Conservation (phyloP, 92 coral and sea anemone genomes). For the Palythoa caribaeorum region DNA sequence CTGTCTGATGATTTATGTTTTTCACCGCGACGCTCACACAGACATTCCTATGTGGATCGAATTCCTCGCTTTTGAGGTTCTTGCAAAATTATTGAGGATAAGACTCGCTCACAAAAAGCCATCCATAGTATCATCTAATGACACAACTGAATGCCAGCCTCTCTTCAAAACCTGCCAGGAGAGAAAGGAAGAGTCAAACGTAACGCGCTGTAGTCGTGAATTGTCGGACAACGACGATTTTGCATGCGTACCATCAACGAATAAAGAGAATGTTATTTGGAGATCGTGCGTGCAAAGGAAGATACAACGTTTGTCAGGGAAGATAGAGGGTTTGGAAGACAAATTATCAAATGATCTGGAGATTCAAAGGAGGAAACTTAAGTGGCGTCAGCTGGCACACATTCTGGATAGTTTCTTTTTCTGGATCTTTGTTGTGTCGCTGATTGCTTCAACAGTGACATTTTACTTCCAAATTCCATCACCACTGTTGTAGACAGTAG, state of each 20-base stretch:
- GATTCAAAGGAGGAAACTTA: conserved; percentile 60
- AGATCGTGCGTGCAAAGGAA: neutral
- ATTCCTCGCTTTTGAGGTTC: conserved; percentile 72
- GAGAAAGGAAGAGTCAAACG: neutral
- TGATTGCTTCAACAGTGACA: conserved; percentile 70
- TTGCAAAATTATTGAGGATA: conserved; percentile 76
- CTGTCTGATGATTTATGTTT: conserved; percentile 73
- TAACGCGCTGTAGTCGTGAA: neutral
- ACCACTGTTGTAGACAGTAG: too few species aligned
- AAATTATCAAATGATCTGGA: conserved; percentile 54
- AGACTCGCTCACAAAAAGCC: conserved; percentile 3
- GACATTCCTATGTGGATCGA: conserved; percentile 83
- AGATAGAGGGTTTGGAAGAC: conserved; percentile 5
- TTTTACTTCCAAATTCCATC: conserved; percentile 80
- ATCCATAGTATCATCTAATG: neutral
- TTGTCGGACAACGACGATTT: conserved; percentile 5
- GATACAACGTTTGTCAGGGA: conserved; percentile 7
- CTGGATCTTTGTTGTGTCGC: conserved; percentile 78
- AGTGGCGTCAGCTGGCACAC: conserved; percentile 87
- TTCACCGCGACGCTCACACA: conserved; percentile 76
- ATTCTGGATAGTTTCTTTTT: conserved; percentile 83
- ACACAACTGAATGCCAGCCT: neutral
- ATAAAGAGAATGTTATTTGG: neutral
- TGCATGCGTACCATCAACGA: neutral
- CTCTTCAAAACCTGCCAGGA: neutral